These are phyloP conservation scores for Podocnemis expansa DNA, from an alignment of 2,113 vertebrate genomes.

Conservation along the genomic window DNA sequence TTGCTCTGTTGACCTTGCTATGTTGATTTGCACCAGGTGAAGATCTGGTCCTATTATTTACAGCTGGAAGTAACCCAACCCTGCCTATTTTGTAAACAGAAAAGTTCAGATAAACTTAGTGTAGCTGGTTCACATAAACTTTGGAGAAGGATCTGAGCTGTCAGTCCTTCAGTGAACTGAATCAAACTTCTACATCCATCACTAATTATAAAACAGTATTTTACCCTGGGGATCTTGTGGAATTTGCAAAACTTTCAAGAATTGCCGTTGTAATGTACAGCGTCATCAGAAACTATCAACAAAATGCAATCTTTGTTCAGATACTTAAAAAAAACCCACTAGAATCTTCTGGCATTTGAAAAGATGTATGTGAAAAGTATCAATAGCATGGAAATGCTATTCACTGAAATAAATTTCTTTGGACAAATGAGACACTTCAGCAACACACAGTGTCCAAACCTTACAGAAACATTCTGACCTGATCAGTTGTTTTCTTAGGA, in stretches of 20 bases:
- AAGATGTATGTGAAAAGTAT: not conserved
- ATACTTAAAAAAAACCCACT: not conserved
- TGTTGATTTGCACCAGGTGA: not conserved
- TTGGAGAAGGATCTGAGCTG: not conserved
- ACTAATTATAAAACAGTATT: not conserved
- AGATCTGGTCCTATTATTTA: not conserved
- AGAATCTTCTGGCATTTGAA: not conserved
- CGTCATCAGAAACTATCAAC: not conserved
- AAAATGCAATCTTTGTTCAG: not conserved
- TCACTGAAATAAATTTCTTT: fast-evolving
- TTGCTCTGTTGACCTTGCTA: not conserved
- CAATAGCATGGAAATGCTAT: not conserved
- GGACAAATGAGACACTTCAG: not conserved
- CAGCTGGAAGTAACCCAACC: not conserved
- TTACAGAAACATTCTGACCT: fast-evolving
- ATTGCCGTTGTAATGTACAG: not conserved
- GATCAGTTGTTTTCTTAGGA: not conserved
- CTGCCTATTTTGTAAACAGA: not conserved
- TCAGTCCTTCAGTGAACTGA: not conserved
- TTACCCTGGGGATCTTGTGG: not conserved
- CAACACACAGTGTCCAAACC: not conserved
- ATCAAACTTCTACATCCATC: not conserved
- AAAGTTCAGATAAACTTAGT: not conserved
- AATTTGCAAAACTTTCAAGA: not conserved
- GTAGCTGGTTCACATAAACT: not conserved